Conservation (phyloP, 2,113 vertebrate species). For the Sebastes schlegelii region DNA sequence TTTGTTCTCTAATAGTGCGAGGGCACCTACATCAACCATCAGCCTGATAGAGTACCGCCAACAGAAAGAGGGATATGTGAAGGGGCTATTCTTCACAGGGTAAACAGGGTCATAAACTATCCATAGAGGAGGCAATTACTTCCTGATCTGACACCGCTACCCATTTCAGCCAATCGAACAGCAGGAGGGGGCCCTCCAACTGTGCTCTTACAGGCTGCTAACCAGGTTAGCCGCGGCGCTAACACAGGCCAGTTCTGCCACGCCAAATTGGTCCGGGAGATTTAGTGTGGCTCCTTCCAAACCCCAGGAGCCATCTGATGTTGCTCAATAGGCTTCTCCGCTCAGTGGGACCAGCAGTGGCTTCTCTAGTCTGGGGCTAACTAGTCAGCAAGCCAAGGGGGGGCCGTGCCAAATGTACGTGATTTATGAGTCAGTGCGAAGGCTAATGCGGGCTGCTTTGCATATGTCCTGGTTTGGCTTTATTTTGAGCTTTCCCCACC, state of each 20-base stretch:
- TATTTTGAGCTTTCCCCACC: slow-evolving; percentile 82
- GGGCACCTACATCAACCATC: slow-evolving; percentile 49
- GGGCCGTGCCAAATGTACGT: slow-evolving; percentile 69
- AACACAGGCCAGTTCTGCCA: slow-evolving; percentile 32
- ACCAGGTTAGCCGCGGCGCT: slow-evolving; percentile 61
- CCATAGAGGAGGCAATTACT: slow-evolving; percentile 70
- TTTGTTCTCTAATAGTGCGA: slow-evolving; percentile 59
- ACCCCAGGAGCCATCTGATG: slow-evolving; percentile 58
- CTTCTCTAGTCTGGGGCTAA: slow-evolving; percentile 27
- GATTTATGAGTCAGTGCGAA: slow-evolving; percentile 88
- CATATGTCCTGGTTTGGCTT: slow-evolving; percentile 87
- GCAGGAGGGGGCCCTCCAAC: slow-evolving; percentile 47
- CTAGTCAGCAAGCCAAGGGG: slow-evolving; percentile 34
- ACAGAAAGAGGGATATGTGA: slow-evolving; percentile 35
- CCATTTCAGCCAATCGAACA: slow-evolving; percentile 61
- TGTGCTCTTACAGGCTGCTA: slow-evolving; percentile 49
- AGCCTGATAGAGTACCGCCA: slow-evolving; percentile 47
- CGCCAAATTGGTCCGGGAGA: slow-evolving; percentile 67
- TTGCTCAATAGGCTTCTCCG: slow-evolving; percentile 25
- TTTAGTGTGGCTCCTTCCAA: slow-evolving; percentile 54
- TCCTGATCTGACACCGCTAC: slow-evolving; percentile 66
- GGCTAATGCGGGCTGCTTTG: slow-evolving; percentile 88
- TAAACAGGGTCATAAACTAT: slow-evolving; percentile 75
- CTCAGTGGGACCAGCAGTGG: slow-evolving; percentile 38
- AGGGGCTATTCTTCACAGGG: slow-evolving; percentile 62